Percentiles rank a stretch among this genome's conserved stretches.
Evolutionary conservation across 2,113 vertebrate species (phyloP).

Genomic region (Mus musculus): DNA sequence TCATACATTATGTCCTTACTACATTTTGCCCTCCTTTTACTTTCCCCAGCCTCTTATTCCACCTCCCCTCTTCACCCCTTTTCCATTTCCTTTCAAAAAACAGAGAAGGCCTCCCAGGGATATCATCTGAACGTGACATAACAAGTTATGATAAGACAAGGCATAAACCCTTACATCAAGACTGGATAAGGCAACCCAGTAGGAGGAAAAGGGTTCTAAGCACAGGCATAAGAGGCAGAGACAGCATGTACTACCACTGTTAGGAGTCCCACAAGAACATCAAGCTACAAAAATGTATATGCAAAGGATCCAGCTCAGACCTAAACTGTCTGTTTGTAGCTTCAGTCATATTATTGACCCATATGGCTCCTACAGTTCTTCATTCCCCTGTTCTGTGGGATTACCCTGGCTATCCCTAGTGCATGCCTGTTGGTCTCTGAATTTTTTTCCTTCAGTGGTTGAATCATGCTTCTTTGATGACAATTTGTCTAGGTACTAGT

Average conservation of each 20-base stretch:
- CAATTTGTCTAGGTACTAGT: neutral
- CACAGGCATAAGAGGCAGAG: neutral
- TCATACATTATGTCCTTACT: neutral
- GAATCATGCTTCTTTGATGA: neutral
- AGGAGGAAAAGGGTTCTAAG: neutral
- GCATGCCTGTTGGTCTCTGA: neutral
- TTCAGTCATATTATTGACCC: neutral
- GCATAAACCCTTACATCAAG: neutral
- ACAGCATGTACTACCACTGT: neutral
- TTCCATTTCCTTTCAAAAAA: neutral
- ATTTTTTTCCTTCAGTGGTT: neutral
- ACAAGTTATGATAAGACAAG: neutral
- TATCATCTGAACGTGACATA: neutral
- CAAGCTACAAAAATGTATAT: neutral
- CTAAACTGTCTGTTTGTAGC: neutral
- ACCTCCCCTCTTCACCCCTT: neutral
- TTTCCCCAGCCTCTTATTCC: neutral
- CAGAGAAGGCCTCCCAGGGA: neutral
- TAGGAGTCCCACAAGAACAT: neutral
- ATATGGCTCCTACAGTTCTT: neutral
- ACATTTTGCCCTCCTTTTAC: neutral
- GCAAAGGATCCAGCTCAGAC: neutral
- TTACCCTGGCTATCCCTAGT: neutral
- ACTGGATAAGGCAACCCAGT: neutral
- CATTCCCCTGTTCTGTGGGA: neutral